Evolutionary conservation across 2,797 vertebrate species (phyloP).

Genomic region (Tokudaia muenninki): DNA sequence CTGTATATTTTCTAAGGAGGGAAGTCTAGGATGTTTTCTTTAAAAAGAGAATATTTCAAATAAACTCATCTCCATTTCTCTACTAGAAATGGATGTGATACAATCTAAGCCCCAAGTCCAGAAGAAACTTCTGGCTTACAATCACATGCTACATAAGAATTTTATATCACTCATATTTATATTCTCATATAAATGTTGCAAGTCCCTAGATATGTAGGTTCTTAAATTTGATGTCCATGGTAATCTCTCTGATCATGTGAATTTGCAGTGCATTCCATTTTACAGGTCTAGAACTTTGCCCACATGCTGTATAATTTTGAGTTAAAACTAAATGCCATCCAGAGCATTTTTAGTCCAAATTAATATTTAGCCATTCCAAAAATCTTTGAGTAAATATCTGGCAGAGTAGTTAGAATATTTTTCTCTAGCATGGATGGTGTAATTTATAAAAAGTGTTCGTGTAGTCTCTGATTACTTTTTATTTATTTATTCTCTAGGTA

Average conservation of each 20-base stretch:
- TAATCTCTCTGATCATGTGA: background rate
- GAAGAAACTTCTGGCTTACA: background rate
- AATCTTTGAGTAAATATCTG: background rate
- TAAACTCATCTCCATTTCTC: background rate
- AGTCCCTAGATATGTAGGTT: background rate
- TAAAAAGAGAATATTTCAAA: background rate
- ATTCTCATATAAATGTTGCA: background rate
- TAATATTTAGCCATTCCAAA: background rate
- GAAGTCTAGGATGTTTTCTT: background rate
- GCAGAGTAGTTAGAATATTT: background rate
- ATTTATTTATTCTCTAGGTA: constrained; percentile 42
- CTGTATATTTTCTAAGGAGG: background rate
- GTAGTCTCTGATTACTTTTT: background rate
- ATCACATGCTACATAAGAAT: background rate
- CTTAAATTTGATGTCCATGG: background rate
- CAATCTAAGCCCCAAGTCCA: background rate
- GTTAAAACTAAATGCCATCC: background rate
- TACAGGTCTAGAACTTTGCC: background rate
- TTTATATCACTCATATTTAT: too few species aligned
- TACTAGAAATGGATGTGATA: background rate
- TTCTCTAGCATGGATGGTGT: background rate
- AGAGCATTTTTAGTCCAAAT: background rate
- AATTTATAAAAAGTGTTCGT: background rate
- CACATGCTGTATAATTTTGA: background rate
- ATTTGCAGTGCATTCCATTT: background rate